Evolutionary conservation across 2,797 vertebrate genomes (phyloP), one percentile per base, ranked within the genome.

Genomic region (Gymnopithys bicolor): DNA sequence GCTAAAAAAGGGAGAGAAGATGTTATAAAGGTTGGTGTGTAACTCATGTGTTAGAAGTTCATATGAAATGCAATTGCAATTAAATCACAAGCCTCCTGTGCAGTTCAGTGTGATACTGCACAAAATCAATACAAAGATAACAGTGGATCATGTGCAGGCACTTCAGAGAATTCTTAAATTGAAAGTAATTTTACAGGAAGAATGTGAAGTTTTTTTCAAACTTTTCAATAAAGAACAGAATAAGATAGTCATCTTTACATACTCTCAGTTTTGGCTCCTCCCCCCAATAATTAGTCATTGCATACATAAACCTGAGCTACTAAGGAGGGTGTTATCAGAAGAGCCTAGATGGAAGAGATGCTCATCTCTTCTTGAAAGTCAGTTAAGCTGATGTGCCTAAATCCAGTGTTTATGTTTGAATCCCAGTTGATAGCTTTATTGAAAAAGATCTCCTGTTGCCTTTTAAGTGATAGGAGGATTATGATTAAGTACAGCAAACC

Each of bases 361-460:
- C 52, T 92, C 52, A 70, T 95, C 70, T 95, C 51, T 62, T 83
- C 74, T 55, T 92, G 87, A 92, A 93, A 91, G 87, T 94, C 87
- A 93, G 14, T 95, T 93, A 94, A 78, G 74, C 79, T 91, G 84
- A 58, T 55, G 74, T 84, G 69, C 55, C 66, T 86, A 93, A 95
- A 84, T 89, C 88, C 64, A 69, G 58, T 49, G 49, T 63, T 95
- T 69, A 35, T 86, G 78, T 67, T 45, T 63, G 71, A 93, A 90
- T 87, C 82, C 48, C 79, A 69, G 71, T 73, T 2, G 4, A 89
- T 78, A 78, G 46, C 62, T 92, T 83, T 83, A 89, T 74, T 89
- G 82, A 95, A 90, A 83, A 80, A 92, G 77, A 87, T 94, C 74
- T 92, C 80, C 33, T 53, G 33, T 74, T 89, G 78, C 64, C 93